Conservation (phyloP, 2,888 invertebrate genomes). For the Cepaea hortensis region DNA sequence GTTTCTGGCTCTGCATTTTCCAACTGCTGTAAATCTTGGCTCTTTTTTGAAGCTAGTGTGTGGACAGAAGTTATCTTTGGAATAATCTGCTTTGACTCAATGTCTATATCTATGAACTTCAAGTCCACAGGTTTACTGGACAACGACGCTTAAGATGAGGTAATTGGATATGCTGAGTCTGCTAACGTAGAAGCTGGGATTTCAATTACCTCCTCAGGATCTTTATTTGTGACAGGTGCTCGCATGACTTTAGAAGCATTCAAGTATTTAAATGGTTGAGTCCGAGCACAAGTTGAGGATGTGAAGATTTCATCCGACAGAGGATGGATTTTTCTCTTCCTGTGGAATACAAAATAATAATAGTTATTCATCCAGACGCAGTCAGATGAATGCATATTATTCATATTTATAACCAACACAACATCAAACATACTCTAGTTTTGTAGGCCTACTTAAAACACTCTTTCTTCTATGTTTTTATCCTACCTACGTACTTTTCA, state of each 20-base stretch:
- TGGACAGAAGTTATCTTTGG: slow-evolving; percentile 29
- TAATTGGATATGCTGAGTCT: too few species aligned
- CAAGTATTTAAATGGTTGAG: slow-evolving; percentile 38
- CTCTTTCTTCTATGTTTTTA: not conserved
- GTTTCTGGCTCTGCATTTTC: slow-evolving; percentile 16
- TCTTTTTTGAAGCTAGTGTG: not conserved
- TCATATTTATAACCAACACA: too few species aligned
- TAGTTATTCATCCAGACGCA: too few species aligned
- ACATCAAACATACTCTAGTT: too few species aligned
- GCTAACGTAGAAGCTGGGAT: not conserved
- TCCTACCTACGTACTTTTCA: not conserved
- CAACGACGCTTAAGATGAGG: not conserved
- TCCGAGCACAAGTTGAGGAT: slow-evolving; percentile 42
- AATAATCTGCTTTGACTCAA: not conserved
- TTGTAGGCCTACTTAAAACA: too few species aligned
- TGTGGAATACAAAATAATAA: not conserved
- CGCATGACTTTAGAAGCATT: not conserved
- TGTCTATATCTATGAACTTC: not conserved
- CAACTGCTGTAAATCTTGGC: not conserved
- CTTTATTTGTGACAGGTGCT: not conserved
- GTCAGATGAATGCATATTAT: too few species aligned
- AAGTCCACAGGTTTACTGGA: not conserved
- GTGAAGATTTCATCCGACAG: slow-evolving; percentile 48
- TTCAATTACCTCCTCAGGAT: not conserved
- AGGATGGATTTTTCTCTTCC: slow-evolving; percentile 48